Base-by-base conservation (phyloP, 2,113 vertebrate genomes). In the Riparia riparia region DNA sequence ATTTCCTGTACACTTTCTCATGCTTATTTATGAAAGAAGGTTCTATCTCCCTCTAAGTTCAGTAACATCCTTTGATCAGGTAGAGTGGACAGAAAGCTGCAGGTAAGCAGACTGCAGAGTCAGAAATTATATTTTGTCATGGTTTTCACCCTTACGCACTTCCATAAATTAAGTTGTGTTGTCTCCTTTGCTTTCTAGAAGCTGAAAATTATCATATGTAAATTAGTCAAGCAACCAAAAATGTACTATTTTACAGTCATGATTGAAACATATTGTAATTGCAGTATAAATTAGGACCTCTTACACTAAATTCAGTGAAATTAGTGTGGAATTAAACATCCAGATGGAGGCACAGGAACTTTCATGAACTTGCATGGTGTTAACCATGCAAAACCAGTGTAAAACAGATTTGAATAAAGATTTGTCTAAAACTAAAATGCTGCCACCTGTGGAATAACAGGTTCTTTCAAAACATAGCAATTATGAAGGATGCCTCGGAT, bases 1-100 rank as follows among this genome's bases (percentile, higher is more conserved):
- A 91, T 91, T 96, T 93, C 88, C 93, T 95, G 58, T 77, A 56
- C 16, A 19, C 17, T 93, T 96, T 93, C 56, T 83, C 45, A 86
- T 69, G 14, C 17, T 26, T 41, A 20, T 45, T 92, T 93, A 49
- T 47, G 26, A 69, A 90, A 91, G 54, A 61, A 89, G 56, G 31
- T 89, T 76, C 29, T 12, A 60, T 41, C 32, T 81, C 72, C 65
- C 65, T 22, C 9, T 29, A 56, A 84, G 22, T 34, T 26, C 29
- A 93, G 56, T 85, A 89, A 58, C 12, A 72, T 89, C 51, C 25
- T 9, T 81, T 65, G 69, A 60, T 31, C 14, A 65, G 39, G 25
- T 44, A 77, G 28, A 41, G 15, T 21, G 14, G 42, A 69, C 9
- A 74, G 57, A 91, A 82, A 87, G 5, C 5, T 54, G 4, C 41